Base-by-base conservation (phyloP, 1,140 invertebrate genomes). In the Cydia splendana region DNA sequence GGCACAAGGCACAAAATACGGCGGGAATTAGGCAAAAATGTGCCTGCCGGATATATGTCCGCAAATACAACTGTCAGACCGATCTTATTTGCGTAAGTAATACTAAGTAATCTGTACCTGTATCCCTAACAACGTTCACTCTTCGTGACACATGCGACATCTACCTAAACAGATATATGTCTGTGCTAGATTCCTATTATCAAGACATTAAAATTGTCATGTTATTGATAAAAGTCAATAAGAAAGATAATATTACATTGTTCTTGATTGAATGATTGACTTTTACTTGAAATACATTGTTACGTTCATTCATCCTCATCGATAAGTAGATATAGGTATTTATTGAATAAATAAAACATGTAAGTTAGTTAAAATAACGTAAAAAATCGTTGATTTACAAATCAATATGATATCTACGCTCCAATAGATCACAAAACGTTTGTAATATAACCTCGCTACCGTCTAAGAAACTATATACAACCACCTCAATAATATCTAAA, bases 201-300 rank as follows among this genome's bases (percentile, higher is more conserved):
- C n/a, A 57, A 57, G 53, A 57, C 53, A 57, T 57, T 57, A 57
- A 57, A 18, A 18, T 18, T 57, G n/a, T 20, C 18, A 62, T 62
- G 57, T 62, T 24, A 62, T 20, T 24, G 20, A 62, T 20, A 20
- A 62, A 62, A 62, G 7, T 24, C 20, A 62, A 24, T 24, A 62
- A 62, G 7, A 24, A 24, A 62, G 4, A 18, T 9, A 18, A 13
- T 45, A 45, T 24, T 62, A 9, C 20, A 24, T 24, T 62, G 20
- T 57, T 53, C 48, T 53, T 18, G n/a, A 53, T 53, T n/a, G 51
- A 62, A 24, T 62, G 57, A 20, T 62, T 62, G 57, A 62, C 57
- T 62, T 62, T 62, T 62, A 62, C 57, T 24, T 24, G 9, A 62
- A 62, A 24, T 62, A 10, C 57, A 20, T 10, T 24, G 7, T 62